phyloP scores from a whole-genome alignment of 2,888 invertebrate genomes.

The Lampropteryx suffumata region DNA sequence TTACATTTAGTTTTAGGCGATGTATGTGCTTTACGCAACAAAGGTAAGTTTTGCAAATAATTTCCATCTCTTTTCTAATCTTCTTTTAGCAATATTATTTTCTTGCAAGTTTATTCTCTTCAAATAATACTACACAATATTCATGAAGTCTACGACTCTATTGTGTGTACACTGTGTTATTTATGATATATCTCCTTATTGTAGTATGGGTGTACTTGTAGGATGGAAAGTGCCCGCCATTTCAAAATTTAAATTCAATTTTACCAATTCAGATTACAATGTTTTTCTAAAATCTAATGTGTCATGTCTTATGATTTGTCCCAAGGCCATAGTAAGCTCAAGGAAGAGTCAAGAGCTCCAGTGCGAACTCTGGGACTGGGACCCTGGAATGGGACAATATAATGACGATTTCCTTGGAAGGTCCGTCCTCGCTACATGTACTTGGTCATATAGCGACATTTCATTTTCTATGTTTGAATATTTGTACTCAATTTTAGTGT shows the following conservation, averaged over 20 bases:
- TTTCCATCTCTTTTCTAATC: too few relatives aligned
- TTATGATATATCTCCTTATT: conserved; percentile 4
- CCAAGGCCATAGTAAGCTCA: conserved; percentile 90
- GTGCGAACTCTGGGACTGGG: conserved; percentile 92
- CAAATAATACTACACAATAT: conserved; percentile 15
- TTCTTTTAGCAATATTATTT: background rate
- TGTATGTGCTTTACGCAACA: conserved; percentile 18
- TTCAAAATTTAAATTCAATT: conserved; percentile 22
- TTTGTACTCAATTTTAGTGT: conserved; percentile 45
- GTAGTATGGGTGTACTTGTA: background rate
- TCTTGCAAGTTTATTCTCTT: conserved; percentile 1
- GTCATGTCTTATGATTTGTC: conserved; percentile 64
- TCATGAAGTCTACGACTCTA: conserved; percentile 17
- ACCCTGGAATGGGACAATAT: conserved; percentile 90
- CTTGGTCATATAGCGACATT: conserved; percentile 48
- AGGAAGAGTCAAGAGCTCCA: conserved; percentile 88
- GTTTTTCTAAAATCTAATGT: conserved; percentile 37
- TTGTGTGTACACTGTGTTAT: background rate
- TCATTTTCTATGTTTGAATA: conserved; percentile 48
- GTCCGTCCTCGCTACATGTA: conserved; percentile 78
- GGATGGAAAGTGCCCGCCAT: conserved; percentile 10
- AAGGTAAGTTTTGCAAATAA: conserved; percentile 24
- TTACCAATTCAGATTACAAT: background rate
- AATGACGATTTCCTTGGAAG: conserved; percentile 94
- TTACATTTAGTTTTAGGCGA: conserved; percentile 24